Conservation (phyloP, 2,113 vertebrate species). For the Antechinus flavipes region DNA sequence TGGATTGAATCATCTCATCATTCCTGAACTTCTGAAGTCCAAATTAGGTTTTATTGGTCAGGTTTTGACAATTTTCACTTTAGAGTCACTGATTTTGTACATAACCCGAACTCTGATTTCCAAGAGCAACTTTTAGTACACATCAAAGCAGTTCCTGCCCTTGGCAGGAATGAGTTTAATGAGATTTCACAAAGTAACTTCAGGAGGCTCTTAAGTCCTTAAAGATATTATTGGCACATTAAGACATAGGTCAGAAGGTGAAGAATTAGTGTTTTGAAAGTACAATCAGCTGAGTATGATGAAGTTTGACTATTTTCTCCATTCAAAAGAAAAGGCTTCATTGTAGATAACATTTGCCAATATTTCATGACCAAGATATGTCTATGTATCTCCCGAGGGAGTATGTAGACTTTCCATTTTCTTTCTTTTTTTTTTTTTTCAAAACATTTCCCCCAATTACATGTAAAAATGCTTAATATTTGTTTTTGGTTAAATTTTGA, state of each 20-base stretch:
- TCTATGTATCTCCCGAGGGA: not conserved
- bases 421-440: too few relatives aligned
- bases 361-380: not conserved
- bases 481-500: not conserved
- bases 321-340: not conserved
- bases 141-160: not conserved
- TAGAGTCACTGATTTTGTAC: not conserved
- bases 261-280: not conserved
- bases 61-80: not conserved
- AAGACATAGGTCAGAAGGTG: constrained; percentile 16
- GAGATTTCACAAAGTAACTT: constrained; percentile 12
- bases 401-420: not conserved
- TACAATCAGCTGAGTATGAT: not conserved
- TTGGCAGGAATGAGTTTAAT: constrained; percentile 32
- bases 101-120: not conserved
- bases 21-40: constrained; percentile 25
- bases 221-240: not conserved
- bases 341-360: constrained; percentile 11
- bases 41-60: not conserved
- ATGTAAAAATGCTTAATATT: too few relatives aligned
- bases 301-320: not conserved
- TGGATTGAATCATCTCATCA: not conserved
- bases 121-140: not conserved
- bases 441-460: too few relatives aligned
- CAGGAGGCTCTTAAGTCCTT: not conserved